These are phyloP conservation scores for Lithophane ornitopus DNA, from an alignment of 2,888 invertebrate species.

Conservation along the genomic window DNA sequence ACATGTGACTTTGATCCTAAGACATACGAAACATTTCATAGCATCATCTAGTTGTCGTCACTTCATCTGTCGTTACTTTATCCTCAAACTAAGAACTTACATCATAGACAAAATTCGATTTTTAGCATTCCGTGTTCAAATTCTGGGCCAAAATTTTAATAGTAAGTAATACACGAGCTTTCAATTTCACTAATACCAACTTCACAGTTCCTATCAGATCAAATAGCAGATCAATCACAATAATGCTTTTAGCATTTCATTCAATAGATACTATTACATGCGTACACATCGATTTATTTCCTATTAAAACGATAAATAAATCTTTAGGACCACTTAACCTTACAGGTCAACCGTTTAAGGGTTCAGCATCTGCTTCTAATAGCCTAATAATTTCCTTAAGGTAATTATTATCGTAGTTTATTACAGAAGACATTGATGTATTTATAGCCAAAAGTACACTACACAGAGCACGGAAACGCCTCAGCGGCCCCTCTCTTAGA, in stretches of 20 bases:
- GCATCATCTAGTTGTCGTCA: constrained; percentile 53
- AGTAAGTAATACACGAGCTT: not conserved
- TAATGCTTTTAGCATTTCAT: constrained; percentile 10
- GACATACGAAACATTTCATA: constrained; percentile 31
- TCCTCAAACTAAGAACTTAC: constrained; percentile 14
- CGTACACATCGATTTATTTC: constrained; percentile 12
- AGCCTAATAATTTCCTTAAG: not conserved
- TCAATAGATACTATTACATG: not conserved
- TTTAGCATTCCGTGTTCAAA: constrained; percentile 13
- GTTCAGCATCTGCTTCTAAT: constrained; percentile 35
- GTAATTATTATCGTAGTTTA: not conserved
- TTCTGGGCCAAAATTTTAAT: not conserved
- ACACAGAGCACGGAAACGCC: not conserved
- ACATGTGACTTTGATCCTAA: constrained; percentile 61
- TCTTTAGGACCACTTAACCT: constrained; percentile 34
- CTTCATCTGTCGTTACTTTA: constrained; percentile 49
- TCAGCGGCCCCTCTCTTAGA: not conserved
- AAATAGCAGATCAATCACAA: constrained; percentile 18
- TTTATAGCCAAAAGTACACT: constrained; percentile 16
- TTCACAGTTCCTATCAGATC: not conserved
- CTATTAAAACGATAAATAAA: constrained; percentile 22
- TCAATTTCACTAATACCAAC: not conserved
- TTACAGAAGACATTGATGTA: not conserved
- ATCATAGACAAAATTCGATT: constrained; percentile 22
- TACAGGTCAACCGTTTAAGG: constrained; percentile 6